phyloP scores from a whole-genome alignment of 2,888 invertebrate genomes.

The Congeria kusceri region DNA sequence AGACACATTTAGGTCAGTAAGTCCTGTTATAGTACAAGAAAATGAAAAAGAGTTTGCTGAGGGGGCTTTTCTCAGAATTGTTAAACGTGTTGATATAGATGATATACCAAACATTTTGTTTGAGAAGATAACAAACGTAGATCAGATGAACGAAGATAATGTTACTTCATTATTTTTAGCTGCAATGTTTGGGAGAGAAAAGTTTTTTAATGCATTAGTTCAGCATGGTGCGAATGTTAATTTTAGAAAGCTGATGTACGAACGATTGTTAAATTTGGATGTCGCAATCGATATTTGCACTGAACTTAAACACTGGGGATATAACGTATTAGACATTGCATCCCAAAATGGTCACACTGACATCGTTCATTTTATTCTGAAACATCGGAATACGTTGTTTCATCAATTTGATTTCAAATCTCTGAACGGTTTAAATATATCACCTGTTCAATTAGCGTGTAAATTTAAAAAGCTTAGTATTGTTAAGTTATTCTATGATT shows the following conservation, averaged over 20 bases:
- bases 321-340: constrained; percentile 13
- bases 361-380: constrained; percentile 4
- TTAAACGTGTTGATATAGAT: too few species aligned
- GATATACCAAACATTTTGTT: too few species aligned
- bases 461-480: background rate
- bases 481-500: background rate
- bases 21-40: too few species aligned
- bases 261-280: too few species aligned
- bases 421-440: constrained; percentile 5
- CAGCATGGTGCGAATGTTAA: constrained; percentile 5
- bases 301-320: background rate
- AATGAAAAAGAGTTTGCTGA: too few species aligned
- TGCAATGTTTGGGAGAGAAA: background rate
- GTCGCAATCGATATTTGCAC: too few species aligned
- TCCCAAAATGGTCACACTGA: constrained; percentile 9
- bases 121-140: background rate
- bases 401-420: background rate
- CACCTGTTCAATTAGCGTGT: constrained; percentile 12
- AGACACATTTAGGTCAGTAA: too few species aligned
- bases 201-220: background rate
- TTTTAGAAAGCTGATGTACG: constrained; percentile 1
- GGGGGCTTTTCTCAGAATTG: too few species aligned
- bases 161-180: constrained; percentile 1
- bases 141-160: background rate
- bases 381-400: background rate